Conservation (phyloP, 2,113 vertebrate species). For the Empidonax traillii region DNA sequence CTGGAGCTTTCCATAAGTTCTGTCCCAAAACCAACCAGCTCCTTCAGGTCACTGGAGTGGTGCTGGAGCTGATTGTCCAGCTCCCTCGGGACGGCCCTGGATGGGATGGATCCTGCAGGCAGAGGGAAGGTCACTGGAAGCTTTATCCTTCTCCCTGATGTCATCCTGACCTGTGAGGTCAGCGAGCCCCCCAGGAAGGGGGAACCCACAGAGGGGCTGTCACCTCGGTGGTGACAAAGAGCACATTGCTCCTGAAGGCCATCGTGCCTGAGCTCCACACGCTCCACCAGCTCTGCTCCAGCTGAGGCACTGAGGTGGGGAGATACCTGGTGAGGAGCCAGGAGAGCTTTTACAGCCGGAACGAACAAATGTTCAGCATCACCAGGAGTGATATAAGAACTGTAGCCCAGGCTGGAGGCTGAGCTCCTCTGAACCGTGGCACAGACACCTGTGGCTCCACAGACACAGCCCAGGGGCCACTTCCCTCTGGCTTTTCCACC, state of each 20-base stretch:
- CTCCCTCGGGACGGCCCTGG: not conserved
- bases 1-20: not conserved
- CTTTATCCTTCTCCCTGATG: not conserved
- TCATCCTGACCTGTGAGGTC: not conserved
- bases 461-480: not conserved
- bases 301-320: constrained; percentile 6
- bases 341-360: constrained; percentile 39
- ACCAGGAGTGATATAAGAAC: not conserved
- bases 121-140: fast-evolving
- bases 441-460: not conserved
- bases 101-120: not conserved
- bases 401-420: not conserved
- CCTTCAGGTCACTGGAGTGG: fast-evolving
- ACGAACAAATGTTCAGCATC: constrained; percentile 20
- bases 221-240: not conserved
- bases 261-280: fast-evolving
- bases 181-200: fast-evolving
- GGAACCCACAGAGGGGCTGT: not conserved
- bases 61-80: not conserved
- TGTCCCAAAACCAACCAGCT: not conserved
- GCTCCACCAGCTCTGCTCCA: not conserved
- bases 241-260: not conserved
- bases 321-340: constrained; percentile 28
- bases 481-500: not conserved
- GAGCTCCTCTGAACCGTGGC: not conserved